Percentiles rank a stretch among this genome's conserved stretches.
phyloP scores from a whole-genome alignment of 2,797 vertebrate species.

The Megaceryle alcyon region DNA sequence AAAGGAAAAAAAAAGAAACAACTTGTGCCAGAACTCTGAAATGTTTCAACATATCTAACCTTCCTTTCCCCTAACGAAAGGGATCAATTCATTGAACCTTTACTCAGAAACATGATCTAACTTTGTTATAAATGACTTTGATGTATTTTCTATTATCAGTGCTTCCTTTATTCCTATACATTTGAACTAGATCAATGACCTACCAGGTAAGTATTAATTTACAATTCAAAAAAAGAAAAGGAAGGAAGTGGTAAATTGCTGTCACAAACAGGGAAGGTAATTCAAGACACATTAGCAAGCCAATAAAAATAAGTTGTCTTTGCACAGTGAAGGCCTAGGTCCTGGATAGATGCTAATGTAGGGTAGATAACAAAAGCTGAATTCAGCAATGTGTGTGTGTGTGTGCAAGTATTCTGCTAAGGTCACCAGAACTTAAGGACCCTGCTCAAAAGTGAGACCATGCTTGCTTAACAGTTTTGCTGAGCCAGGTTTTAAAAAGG shows the following conservation, averaged over 20 bases:
- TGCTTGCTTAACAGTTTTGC: not conserved
- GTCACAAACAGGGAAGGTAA: not conserved
- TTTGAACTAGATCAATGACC: not conserved
- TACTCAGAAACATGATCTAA: not conserved
- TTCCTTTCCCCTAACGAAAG: not conserved
- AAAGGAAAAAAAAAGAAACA: not conserved
- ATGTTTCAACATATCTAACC: not conserved
- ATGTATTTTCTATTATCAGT: not conserved
- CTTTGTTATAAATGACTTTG: not conserved
- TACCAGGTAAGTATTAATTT: not conserved
- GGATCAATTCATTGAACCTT: not conserved
- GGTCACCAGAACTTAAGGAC: not conserved
- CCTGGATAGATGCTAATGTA: not conserved
- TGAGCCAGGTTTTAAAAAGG: not conserved
- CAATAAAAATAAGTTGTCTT: conserved; percentile 11
- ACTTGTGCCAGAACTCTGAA: not conserved
- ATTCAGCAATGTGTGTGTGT: not conserved
- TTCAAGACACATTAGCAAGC: not conserved
- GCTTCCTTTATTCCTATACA: not conserved
- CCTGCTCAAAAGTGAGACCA: not conserved
- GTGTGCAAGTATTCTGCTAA: not conserved
- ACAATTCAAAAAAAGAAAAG: not conserved
- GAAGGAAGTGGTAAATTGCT: conserved; percentile 11
- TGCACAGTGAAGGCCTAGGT: not conserved
- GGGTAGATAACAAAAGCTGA: not conserved